A percentile compares a stretch with the other conserved stretches of the same genome.
These are phyloP conservation scores for Apamea sordens DNA, from an alignment of 2,888 invertebrate species.

Conservation along the genomic window DNA sequence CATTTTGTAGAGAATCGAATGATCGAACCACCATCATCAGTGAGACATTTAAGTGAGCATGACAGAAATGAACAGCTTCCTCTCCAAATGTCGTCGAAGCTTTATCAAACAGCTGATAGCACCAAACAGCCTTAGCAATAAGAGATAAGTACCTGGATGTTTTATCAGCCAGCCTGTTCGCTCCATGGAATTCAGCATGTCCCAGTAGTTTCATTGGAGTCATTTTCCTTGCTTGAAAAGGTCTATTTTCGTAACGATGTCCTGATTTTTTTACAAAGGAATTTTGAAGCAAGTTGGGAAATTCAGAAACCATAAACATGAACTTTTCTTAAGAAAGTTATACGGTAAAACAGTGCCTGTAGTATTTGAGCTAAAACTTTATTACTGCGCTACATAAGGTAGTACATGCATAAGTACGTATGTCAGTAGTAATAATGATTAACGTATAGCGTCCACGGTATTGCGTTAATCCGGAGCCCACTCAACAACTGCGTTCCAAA, in stretches of 20 bases:
- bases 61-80: neutral
- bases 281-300: neutral
- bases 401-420: neutral
- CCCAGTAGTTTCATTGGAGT: slow-evolving; percentile 69
- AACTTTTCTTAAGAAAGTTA: neutral
- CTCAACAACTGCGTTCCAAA: slow-evolving; percentile 48
- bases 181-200: slow-evolving; percentile 79
- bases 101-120: neutral
- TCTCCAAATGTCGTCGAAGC: neutral
- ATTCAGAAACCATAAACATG: neutral
- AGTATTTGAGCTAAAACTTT: neutral
- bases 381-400: neutral
- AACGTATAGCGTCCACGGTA: slow-evolving; percentile 21
- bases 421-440: slow-evolving; percentile 28
- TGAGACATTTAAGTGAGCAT: neutral
- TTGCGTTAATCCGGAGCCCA: slow-evolving; percentile 33
- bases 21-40: too few species aligned
- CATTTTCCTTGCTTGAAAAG: slow-evolving; percentile 47
- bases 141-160: slow-evolving; percentile 69
- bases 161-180: slow-evolving; percentile 72
- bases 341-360: neutral
- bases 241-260: neutral
- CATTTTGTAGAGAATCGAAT: neutral
- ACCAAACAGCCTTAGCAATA: neutral
- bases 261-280: too few species aligned